Percentiles rank a stretch among this genome's conserved stretches.
Conservation (phyloP, 1,140 invertebrate species). For the Lasioglossum albipes region DNA sequence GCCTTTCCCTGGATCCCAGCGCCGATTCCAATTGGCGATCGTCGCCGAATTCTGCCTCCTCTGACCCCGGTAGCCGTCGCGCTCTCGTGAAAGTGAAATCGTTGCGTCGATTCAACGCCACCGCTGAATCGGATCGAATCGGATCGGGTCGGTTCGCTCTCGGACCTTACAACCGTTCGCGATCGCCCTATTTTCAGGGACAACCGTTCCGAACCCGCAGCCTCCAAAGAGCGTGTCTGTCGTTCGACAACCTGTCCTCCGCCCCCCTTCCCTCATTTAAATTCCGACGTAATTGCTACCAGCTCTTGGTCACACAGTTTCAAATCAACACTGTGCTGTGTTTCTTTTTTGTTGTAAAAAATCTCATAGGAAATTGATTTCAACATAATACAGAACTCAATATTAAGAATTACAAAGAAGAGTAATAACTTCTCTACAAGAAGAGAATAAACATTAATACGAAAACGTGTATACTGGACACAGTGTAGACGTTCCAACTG, state of each 20-base stretch:
- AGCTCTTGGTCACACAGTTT: too few species aligned
- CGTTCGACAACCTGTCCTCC: not conserved
- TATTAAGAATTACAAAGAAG: too few species aligned
- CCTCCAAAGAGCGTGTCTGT: too few species aligned
- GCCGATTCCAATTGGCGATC: slow-evolving; percentile 40
- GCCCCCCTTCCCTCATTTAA: not conserved
- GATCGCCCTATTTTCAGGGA: slow-evolving; percentile 1
- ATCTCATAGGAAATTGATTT: too few species aligned
- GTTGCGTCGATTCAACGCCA: not conserved
- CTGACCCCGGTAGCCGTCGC: slow-evolving; percentile 17
- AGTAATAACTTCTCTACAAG: too few species aligned
- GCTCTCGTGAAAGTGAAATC: slow-evolving; percentile 52
- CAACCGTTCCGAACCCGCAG: not conserved
- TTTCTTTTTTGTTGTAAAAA: too few species aligned
- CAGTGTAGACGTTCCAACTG: too few species aligned
- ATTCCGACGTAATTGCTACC: not conserved
- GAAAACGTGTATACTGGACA: too few species aligned
- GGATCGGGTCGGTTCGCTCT: too few species aligned
- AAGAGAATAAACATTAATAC: too few species aligned
- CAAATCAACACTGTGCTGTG: too few species aligned
- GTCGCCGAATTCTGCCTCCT: slow-evolving; percentile 39
- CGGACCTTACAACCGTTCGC: not conserved
- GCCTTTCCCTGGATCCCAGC: slow-evolving; percentile 45
- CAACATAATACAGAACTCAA: too few species aligned
- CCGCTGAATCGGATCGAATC: not conserved